Conservation (phyloP, 37 sponge, comb jelly and placozoan genomes). For the Mnemiopsis leidyi region DNA sequence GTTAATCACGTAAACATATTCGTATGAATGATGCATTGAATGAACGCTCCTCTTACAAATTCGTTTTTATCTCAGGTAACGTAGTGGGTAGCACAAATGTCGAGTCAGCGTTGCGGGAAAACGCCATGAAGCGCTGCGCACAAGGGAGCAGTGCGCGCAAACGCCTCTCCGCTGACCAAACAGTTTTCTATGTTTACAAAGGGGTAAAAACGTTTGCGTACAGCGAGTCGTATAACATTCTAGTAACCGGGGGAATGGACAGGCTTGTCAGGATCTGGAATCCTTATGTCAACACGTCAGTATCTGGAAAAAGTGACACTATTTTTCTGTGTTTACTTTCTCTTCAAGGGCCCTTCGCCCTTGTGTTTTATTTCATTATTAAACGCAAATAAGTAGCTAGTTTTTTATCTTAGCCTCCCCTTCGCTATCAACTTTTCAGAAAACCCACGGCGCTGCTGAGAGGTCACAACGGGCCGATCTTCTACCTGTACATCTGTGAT, state of each 20-base stretch:
- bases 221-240: constrained; percentile 72
- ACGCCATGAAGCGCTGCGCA: constrained; percentile 5
- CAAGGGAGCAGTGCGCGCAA: constrained; percentile 25
- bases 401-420: too few species aligned
- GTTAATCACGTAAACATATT: too few species aligned
- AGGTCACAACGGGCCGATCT: constrained; percentile 83
- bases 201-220: constrained; percentile 82
- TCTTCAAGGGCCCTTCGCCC: too few species aligned
- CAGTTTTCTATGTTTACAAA: constrained; percentile 81
- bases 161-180: constrained; percentile 73
- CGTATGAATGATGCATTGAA: too few species aligned
- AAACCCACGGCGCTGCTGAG: constrained; percentile 74
- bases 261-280: constrained; percentile 82
- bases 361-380: too few species aligned
- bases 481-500: constrained; percentile 71
- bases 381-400: too few species aligned
- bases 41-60: too few species aligned
- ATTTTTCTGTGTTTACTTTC: neutral
- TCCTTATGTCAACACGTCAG: constrained; percentile 79
- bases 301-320: neutral
- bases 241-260: constrained; percentile 91
- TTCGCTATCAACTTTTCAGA: too few species aligned
- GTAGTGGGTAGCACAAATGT: constrained; percentile 68
- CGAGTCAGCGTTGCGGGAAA: constrained; percentile 61
- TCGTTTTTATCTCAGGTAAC: constrained; percentile 47